These are phyloP conservation scores for Gnathonemus longibarbis DNA, from an alignment of 2,113 vertebrate species.

Conservation along the genomic window DNA sequence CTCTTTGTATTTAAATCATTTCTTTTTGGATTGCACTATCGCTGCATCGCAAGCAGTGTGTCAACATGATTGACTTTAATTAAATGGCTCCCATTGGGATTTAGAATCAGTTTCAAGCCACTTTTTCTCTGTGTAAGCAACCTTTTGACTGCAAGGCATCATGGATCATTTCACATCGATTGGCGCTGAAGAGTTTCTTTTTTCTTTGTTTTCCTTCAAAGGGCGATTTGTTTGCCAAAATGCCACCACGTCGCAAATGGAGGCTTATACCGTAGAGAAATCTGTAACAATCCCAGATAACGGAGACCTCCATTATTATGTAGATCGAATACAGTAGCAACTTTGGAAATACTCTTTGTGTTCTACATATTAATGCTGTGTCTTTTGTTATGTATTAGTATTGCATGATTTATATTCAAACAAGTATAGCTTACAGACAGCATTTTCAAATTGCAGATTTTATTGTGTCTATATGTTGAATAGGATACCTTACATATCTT, in stretches of 20 bases:
- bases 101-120: constrained; percentile 28
- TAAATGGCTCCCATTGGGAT: constrained; percentile 42
- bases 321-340: neutral
- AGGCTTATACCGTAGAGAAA: constrained; percentile 18
- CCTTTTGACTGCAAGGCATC: constrained; percentile 38
- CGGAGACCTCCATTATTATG: neutral
- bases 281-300: neutral
- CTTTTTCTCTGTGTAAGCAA: constrained; percentile 43
- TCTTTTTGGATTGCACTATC: constrained; percentile 25
- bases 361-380: neutral
- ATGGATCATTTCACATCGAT: constrained; percentile 35
- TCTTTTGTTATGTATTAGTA: neutral
- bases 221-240: constrained; percentile 38
- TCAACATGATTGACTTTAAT: constrained; percentile 52
- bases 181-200: constrained; percentile 23
- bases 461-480: neutral
- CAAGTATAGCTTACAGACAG: neutral
- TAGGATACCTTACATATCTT: neutral
- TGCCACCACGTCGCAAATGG: constrained; percentile 36
- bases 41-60: constrained; percentile 43
- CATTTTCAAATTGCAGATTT: neutral
- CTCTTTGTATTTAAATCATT: constrained; percentile 28
- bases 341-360: neutral
- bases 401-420: neutral
- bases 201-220: constrained; percentile 35